phyloP scores from a whole-genome alignment of 2,113 vertebrate genomes.

The Bubalus kerabau region DNA sequence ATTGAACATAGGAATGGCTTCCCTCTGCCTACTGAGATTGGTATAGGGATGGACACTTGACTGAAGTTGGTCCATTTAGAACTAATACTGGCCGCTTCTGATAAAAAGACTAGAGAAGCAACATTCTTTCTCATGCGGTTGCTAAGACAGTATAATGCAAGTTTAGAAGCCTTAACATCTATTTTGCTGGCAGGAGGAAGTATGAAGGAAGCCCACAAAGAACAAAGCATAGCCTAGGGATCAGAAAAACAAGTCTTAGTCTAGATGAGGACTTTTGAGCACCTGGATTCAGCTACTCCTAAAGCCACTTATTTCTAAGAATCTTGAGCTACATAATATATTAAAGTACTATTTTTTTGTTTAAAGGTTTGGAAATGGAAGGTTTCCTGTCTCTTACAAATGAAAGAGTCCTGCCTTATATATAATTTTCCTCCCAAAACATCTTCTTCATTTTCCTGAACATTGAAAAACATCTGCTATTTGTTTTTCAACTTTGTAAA shows the following conservation, averaged over 20 bases:
- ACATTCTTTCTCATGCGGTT: neutral
- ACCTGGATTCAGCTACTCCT: neutral
- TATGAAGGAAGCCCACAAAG: neutral
- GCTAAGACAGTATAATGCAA: neutral
- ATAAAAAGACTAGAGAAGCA: neutral
- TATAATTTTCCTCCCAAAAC: neutral
- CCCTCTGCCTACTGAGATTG: neutral
- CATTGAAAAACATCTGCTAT: neutral
- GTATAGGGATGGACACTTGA: neutral
- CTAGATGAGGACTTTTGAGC: neutral
- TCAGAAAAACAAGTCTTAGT: neutral
- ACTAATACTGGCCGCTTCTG: neutral
- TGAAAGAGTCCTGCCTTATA: neutral
- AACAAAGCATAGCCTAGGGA: neutral
- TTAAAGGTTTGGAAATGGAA: neutral
- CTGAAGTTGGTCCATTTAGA: neutral
- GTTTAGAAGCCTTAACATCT: neutral
- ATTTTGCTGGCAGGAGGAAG: neutral
- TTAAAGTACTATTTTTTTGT: neutral
- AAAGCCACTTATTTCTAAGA: neutral
- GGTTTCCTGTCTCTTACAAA: neutral
- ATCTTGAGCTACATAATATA: neutral
- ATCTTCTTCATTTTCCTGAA: neutral
- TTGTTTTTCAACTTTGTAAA: neutral
- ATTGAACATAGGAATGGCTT: neutral